phyloP scores from a whole-genome alignment of 53 echinoderm and acorn worm genomes.

The Echinarachnius parma region DNA sequence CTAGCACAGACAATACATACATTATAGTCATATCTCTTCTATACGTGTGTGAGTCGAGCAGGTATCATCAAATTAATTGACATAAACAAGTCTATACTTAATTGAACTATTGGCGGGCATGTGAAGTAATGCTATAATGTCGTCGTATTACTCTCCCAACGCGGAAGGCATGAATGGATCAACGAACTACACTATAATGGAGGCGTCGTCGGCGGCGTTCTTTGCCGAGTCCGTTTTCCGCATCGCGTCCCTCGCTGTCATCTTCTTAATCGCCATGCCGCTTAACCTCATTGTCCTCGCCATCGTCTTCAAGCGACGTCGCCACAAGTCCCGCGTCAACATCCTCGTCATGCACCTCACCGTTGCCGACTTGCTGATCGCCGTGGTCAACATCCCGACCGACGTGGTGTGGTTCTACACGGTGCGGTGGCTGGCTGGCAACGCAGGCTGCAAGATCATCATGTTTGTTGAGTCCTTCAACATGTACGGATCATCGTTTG shows the following conservation, averaged over 20 bases:
- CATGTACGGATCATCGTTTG: constrained; percentile 72
- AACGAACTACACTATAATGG: constrained; percentile 15
- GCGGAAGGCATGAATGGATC: not conserved
- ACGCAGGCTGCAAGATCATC: constrained; percentile 63
- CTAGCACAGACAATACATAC: too few species aligned
- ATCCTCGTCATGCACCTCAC: constrained; percentile 84
- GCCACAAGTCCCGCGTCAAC: constrained; percentile 83
- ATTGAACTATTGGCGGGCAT: too few species aligned
- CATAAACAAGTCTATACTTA: too few species aligned
- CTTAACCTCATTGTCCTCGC: constrained; percentile 41
- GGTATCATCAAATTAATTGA: too few species aligned
- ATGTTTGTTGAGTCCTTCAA: constrained; percentile 62
- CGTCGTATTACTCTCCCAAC: constrained; percentile 28
- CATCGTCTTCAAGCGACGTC: constrained; percentile 49
- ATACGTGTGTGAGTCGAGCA: too few species aligned
- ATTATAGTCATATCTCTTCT: too few species aligned
- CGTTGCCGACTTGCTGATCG: constrained; percentile 78
- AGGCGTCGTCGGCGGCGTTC: constrained; percentile 10
- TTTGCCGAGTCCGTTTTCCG: constrained; percentile 38
- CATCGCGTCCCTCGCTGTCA: constrained; percentile 17
- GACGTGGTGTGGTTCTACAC: constrained; percentile 76
- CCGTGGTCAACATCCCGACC: constrained; percentile 81
- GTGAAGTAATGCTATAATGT: constrained; percentile 27
- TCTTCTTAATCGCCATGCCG: constrained; percentile 40
- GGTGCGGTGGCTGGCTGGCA: constrained; percentile 68